These are phyloP conservation scores for Cartodere bifasciata DNA, from an alignment of 2,888 invertebrate species.

Conservation along the genomic window DNA sequence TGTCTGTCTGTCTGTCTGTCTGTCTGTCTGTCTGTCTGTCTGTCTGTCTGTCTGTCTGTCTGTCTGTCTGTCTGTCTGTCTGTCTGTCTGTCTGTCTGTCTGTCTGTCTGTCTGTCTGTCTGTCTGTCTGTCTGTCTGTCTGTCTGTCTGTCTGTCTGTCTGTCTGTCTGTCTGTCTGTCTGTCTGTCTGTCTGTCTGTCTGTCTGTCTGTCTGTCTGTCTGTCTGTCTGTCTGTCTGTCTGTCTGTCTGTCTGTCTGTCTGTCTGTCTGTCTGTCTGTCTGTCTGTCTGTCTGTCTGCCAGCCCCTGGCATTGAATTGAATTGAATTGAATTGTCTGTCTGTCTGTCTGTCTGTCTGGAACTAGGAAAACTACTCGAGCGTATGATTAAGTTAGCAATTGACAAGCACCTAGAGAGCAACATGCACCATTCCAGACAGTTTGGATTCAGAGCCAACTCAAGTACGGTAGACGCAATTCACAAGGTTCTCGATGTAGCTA, in stretches of 20 bases:
- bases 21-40: conserved; percentile 5
- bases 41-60: conserved; percentile 5
- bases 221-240: conserved; percentile 5
- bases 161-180: conserved; percentile 5
- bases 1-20: conserved; percentile 5
- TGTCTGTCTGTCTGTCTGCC: conserved; percentile 5
- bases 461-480: too few relatives aligned
- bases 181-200: conserved; percentile 5
- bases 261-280: conserved; percentile 5
- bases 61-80: conserved; percentile 5
- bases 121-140: conserved; percentile 5
- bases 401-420: too few relatives aligned
- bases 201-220: conserved; percentile 5
- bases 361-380: too few relatives aligned
- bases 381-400: too few relatives aligned
- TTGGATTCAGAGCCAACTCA: too few relatives aligned
- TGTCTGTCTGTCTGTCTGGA: too few relatives aligned
- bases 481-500: too few relatives aligned
- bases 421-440: too few relatives aligned
- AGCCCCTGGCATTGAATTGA: too few relatives aligned
- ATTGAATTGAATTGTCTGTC: too few relatives aligned
- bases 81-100: conserved; percentile 5
- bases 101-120: conserved; percentile 5
- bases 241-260: conserved; percentile 5
- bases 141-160: conserved; percentile 5